Evolutionary conservation across 2,113 vertebrate species (phyloP), one percentile per base, ranked within the genome.

Genomic region (Stigmatopora nigra): DNA sequence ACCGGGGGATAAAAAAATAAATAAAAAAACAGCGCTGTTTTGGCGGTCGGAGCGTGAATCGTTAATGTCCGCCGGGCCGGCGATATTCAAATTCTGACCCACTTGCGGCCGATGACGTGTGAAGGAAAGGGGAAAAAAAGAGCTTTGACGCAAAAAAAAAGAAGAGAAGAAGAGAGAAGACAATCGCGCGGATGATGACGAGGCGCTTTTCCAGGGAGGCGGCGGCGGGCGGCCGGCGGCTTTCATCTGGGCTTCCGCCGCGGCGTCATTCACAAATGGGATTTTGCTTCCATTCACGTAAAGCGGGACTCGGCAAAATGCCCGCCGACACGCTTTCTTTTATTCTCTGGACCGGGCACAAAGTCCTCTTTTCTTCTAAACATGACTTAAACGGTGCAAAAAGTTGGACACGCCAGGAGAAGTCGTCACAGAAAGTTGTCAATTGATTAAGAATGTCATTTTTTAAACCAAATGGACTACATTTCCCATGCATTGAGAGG

Each of bases 1-100:
- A 45, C 41, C 38, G 17, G 36, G 9, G 35, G 56, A n/a, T n/a
- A n/a, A n/a, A n/a, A n/a, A n/a, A 15, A 16, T 17, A 16, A 52
- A 22, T 22, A 52, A 19, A 51, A 48, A 48, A 15, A 49, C 13
- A 12, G 4, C 10, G 17, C 4, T 61, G 59, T 61, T 61, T 45
- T 44, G 15, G 59, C 7, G 41, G n/a, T 22, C 8, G 59, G 38
- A 61, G 38, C 38, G 12, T 15, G 59, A 38, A 61, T 61, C 13
- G 59, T 19, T 61, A 61, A 61, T 61, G 59, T 61, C 38, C 38
- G 36, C 59, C 45, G 59, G 59, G 59, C 41, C 11, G 19, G 22
- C 12, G n/a, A 44, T 61, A 61, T 61, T 61, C n/a, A 22, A 61
- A 61, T 61, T 61, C 59, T 61, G 59, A 61, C 59, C 59, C 59